Evolutionary conservation across 2,113 vertebrate genomes (phyloP).

Genomic region (Manacus vitellinus): DNA sequence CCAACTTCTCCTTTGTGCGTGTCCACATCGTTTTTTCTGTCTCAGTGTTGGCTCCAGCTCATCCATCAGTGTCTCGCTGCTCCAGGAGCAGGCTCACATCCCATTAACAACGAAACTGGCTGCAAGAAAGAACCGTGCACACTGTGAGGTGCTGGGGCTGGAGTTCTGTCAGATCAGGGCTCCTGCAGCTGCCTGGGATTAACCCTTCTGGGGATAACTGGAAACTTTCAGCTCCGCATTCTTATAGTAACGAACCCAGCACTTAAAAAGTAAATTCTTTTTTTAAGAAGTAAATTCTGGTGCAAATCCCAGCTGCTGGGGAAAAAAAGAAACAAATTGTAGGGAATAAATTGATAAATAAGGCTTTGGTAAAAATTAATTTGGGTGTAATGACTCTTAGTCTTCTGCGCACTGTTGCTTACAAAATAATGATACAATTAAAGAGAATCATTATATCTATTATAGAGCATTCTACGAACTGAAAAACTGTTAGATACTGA

Average conservation of each 20-base stretch:
- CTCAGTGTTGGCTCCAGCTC: background rate
- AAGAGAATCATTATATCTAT: background rate
- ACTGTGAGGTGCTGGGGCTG: background rate
- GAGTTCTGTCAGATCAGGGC: background rate
- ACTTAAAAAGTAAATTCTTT: background rate
- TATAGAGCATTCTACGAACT: background rate
- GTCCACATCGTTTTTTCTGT: background rate
- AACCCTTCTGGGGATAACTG: constrained; percentile 1
- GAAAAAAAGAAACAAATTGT: background rate
- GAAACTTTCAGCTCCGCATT: background rate
- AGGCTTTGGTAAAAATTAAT: background rate
- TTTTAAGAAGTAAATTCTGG: background rate
- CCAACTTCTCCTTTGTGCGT: background rate
- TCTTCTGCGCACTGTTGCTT: background rate
- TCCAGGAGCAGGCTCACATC: background rate
- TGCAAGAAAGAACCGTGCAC: background rate
- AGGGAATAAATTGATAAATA: background rate
- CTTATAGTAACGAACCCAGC: background rate
- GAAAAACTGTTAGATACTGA: background rate
- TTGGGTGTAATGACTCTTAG: background rate
- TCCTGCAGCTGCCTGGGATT: constrained; percentile 31
- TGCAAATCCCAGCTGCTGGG: background rate
- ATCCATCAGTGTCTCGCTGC: background rate
- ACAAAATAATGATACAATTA: background rate
- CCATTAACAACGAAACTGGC: background rate